Base-by-base conservation (phyloP, 1,140 invertebrate genomes). In the Drosophila orosa region DNA sequence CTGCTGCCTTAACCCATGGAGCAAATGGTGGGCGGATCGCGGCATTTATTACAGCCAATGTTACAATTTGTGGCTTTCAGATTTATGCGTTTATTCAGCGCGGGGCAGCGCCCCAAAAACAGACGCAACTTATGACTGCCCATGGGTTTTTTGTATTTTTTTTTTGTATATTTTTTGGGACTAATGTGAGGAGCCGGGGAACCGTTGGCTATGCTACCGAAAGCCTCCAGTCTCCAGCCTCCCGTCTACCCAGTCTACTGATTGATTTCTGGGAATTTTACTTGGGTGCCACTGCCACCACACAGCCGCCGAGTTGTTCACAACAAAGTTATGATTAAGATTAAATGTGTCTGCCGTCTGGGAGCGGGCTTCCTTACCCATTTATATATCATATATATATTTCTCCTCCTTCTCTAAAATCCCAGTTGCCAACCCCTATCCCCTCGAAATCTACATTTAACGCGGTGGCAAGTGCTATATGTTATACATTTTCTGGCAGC, bases 41-140 rank as follows among this genome's bases (percentile, higher is more conserved):
- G 87, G 87, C 87, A 90, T 90, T 90, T 90, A 90, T 90, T 90
- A 90, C 87, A 90, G 87, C 87, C 87, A 90, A 90, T 90, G 87
- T 90, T 90, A 90, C 87, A 90, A 90, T 90, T 90, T 90, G 87
- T 87, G 81, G 86, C 73, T 81, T 74, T 80, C 63, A 80, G 85
- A 90, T 90, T 90, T 90, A 90, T 90, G 86, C 79, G 71, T 82
- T 85, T 84, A 84, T 83, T 76, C 76, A 77, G 74, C 47, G 50
- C 13, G 40, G 54, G 80, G 81, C 81, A 85, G 78, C 81, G 77
- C 73, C 77, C 61, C 39, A 48, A 55, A 61, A 62, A 54, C 50
- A 67, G 58, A 74, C 67, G 79, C 82, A 76, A 81, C 83, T 87
- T 87, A 87, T 87, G 84, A 77, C 63, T 81, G 83, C 62, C 35